These are phyloP conservation scores for Zaprionus obscuricornis DNA, from an alignment of 2,888 invertebrate genomes.

Conservation along the genomic window DNA sequence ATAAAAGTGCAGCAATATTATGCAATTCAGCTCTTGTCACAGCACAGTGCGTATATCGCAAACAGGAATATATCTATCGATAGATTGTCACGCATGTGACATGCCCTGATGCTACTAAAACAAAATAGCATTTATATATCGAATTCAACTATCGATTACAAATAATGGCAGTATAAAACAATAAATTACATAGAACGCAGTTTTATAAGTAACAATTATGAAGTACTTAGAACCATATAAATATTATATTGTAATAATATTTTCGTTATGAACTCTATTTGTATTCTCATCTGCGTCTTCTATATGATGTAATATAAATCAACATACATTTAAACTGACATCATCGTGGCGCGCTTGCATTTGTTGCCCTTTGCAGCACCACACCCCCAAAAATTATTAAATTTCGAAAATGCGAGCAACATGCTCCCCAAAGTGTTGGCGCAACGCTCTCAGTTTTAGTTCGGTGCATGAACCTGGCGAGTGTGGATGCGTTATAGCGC, in stretches of 20 bases:
- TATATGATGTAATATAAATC: too few relatives aligned
- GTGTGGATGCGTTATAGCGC: conserved; percentile 78
- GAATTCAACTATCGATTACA: too few relatives aligned
- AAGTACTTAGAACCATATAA: too few relatives aligned
- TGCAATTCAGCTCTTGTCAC: conserved; percentile 20
- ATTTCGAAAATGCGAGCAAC: conserved; percentile 48
- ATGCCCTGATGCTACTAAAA: too few relatives aligned
- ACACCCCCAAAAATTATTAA: conserved; percentile 3
- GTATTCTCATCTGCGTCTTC: too few relatives aligned
- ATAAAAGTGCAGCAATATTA: too few relatives aligned
- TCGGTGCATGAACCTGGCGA: conserved; percentile 81
- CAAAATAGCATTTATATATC: too few relatives aligned
- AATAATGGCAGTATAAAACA: too few relatives aligned
- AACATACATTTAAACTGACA: background rate
- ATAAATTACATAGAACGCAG: too few relatives aligned
- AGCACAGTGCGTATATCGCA: background rate
- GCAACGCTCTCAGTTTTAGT: conserved; percentile 63
- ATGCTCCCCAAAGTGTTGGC: conserved; percentile 22
- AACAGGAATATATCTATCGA: conserved; percentile 11
- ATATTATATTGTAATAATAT: too few relatives aligned
- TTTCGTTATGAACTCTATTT: too few relatives aligned
- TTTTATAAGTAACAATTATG: too few relatives aligned
- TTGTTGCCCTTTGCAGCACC: conserved; percentile 9
- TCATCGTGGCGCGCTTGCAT: conserved; percentile 26
- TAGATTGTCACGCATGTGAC: background rate